Conservation (phyloP, 1,140 invertebrate genomes). For the Atopsyche davidsoni region DNA sequence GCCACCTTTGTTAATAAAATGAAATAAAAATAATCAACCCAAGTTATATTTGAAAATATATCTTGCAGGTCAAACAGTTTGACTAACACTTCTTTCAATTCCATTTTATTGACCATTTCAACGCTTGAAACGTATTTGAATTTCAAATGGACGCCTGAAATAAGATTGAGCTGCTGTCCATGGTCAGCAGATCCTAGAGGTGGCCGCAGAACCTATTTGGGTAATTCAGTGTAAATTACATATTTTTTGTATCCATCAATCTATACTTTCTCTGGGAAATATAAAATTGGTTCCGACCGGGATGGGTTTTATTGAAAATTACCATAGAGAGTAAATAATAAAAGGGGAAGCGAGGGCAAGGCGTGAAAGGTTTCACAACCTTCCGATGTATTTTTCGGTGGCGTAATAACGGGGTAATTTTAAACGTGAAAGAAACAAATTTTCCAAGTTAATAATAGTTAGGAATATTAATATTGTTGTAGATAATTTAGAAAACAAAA, state of each 20-base stretch:
- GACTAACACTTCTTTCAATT: no score
- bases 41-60: no score
- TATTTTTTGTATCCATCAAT: constrained; percentile 19
- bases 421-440: no score
- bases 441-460: no score
- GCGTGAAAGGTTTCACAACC: no score
- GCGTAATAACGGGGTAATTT: no score
- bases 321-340: constrained; percentile 29
- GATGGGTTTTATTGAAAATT: constrained; percentile 27
- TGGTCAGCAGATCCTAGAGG: constrained; percentile 21
- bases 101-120: not conserved
- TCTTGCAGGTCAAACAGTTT: no score
- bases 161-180: constrained; percentile 23
- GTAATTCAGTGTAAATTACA: constrained; percentile 29
- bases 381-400: no score
- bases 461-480: no score
- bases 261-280: constrained; percentile 11
- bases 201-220: constrained; percentile 15
- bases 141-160: constrained; percentile 22
- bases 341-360: constrained; percentile 4
- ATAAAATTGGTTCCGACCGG: constrained; percentile 27
- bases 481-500: no score
- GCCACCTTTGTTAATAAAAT: no score
- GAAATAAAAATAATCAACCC: no score
- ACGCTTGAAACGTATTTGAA: constrained; percentile 21